Base-by-base conservation (phyloP, 2,797 vertebrate genomes). In the Silurus aristotelis region DNA sequence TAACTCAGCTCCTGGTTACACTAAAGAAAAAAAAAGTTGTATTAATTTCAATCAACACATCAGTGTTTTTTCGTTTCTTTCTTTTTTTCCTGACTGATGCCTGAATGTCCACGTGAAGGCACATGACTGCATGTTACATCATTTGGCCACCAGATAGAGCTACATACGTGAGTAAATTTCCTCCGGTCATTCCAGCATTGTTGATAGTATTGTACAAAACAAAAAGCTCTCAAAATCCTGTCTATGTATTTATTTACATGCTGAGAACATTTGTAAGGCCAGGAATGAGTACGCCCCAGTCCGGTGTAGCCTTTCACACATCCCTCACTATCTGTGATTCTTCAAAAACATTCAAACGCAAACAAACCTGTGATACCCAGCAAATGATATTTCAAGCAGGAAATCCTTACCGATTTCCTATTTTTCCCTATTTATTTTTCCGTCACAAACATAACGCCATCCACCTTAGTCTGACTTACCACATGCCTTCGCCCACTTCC, bases 111-210 rank as follows among this genome's bases (percentile, higher is more conserved):
- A 66, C 5, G 22, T 76, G 64, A 85, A 67, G n/a, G 64, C 52
- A 80, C 78, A 80, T 61, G 43, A 17, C 63, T 84, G 85, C 87
- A 48, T 83, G 31, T 84, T 87, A 87, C 91, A 82, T 83, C 25
- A 52, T 89, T 66, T 87, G 87, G 71, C 94, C 94, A 93, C 93
- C 90, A 94, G 94, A 90, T 87, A 94, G 94, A 60, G 91, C 63
- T 90, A 91, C 88, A 85, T 84, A 83, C 91, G 87, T 83, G 84
- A 20, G 64, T 67, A 19, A 13, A 13, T 19, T 66, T 19, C 46
- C 63, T 6, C 61, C 46, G 1, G 61, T 52, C 43, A 66, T 46
- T 67, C 63, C 79, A 80, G 79, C 79, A 80, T 67, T 67, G 63
- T 5, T n/a, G 63, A 80, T 55, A 52, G 15, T 25, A 31, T 20